phyloP scores from a whole-genome alignment of 2,888 invertebrate genomes.

The Parasteatoda lunata region DNA sequence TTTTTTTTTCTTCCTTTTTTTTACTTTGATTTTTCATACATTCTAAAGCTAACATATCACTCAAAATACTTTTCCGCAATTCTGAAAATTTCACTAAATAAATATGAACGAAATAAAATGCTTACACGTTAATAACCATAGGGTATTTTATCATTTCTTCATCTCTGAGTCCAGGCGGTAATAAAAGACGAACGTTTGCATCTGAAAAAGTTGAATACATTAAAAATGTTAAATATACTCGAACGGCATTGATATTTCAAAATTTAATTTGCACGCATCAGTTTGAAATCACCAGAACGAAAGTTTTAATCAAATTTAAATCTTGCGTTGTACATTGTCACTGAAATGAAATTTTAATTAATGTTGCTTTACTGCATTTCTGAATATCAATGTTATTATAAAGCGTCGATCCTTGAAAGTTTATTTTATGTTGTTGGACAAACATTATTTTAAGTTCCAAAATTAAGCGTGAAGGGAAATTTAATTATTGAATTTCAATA shows the following conservation, averaged over 20 bases:
- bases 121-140: constrained; percentile 86
- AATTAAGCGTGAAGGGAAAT: too few species aligned
- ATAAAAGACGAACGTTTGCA: constrained; percentile 87
- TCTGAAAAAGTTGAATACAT: constrained; percentile 73
- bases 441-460: too few species aligned
- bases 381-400: not conserved
- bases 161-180: constrained; percentile 91
- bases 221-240: not conserved
- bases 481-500: too few species aligned
- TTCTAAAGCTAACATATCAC: too few species aligned
- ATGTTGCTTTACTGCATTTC: not conserved
- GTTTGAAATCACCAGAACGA: too few species aligned
- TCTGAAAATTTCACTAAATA: too few species aligned
- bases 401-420: not conserved
- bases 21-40: too few species aligned
- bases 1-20: too few species aligned
- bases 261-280: too few species aligned
- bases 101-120: constrained; percentile 73
- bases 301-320: too few species aligned
- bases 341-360: not conserved
- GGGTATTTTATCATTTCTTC: constrained; percentile 95
- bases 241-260: not conserved
- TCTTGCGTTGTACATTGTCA: too few species aligned
- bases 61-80: too few species aligned
- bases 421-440: not conserved